These are phyloP conservation scores for Anhinga rufa DNA, from an alignment of 2,113 vertebrate species.

Conservation along the genomic window DNA sequence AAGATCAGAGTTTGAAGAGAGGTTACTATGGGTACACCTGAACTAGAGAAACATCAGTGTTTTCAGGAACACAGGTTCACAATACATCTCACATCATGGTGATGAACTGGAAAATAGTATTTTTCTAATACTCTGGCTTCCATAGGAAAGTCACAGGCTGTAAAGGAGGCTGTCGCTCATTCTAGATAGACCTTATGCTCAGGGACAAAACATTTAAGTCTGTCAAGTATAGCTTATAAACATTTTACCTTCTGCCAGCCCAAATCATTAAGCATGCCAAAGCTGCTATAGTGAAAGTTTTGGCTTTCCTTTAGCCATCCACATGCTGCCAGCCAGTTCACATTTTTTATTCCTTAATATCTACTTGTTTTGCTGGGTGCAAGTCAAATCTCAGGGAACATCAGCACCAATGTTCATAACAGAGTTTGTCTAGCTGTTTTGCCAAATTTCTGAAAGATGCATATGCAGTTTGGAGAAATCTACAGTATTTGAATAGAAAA, in stretches of 20 bases:
- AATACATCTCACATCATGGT: not conserved
- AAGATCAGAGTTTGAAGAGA: not conserved
- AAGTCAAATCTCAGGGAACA: not conserved
- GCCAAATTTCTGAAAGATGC: not conserved
- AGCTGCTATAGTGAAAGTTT: not conserved
- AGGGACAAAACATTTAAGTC: not conserved
- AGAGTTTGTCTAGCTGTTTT: not conserved
- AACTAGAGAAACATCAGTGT: not conserved
- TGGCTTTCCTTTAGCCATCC: not conserved
- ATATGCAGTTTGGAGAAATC: not conserved
- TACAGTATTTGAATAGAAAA: not conserved
- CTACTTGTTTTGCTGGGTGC: not conserved
- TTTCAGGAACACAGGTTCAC: not conserved
- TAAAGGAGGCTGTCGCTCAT: not conserved
- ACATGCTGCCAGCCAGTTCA: not conserved
- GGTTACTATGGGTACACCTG: not conserved
- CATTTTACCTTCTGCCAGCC: not conserved
- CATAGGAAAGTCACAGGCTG: not conserved
- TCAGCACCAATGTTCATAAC: not conserved
- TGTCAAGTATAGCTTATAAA: not conserved
- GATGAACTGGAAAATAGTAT: not conserved
- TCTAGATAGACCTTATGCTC: not conserved
- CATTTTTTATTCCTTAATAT: not conserved
- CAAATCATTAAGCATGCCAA: not conserved
- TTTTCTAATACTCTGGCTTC: not conserved